Base-by-base conservation (phyloP, 2,797 vertebrate species). In the Aulostomus chinensis region DNA sequence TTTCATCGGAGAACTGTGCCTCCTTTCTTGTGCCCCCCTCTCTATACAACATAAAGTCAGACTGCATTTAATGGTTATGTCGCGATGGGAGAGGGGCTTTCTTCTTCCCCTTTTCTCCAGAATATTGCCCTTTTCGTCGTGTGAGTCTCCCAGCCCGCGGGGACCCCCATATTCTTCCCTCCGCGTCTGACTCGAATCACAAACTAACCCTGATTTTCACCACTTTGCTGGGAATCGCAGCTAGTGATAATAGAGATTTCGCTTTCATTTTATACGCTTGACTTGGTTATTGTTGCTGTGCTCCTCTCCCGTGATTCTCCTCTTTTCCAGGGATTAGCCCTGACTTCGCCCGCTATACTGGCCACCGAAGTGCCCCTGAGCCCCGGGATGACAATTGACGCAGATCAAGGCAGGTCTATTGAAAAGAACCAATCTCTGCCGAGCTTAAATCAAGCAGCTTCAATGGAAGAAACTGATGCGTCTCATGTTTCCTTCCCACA, bases 211-310 rank as follows among this genome's bases (percentile, higher is more conserved):
- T 53, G 94, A 95, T 95, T 95, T 94, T 94, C 93, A 95, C 91
- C 88, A 94, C 93, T 94, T 95, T 87, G 94, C 97, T 98, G 97
- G 95, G 96, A 99, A 99, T 96, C 89, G 94, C 93, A 76, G 90
- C 87, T 90, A 89, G 88, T 95, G 94, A 98, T 98, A 99, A 99
- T 98, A 98, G 97, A 99, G 97, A 98, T 98, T 99, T 99, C 95
- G 93, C 95, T 97, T 99, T 97, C 94, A 98, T 98, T 97, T 99
- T 98, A 96, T 96, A 98, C 96, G 97, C 95, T 96, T 98, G 95
- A 98, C 96, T 99, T 98, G 93, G 95, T 98, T 98, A 97, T 98
- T 98, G 96, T 99, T 97, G 93, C 95, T 90, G 95, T 95, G 95
- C 95, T 96, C 95, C 93, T 94, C 80, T 81, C 94, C 94, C 93